These are phyloP conservation scores for Odiellus spinosus DNA, from an alignment of 2,888 invertebrate species.

Conservation along the genomic window DNA sequence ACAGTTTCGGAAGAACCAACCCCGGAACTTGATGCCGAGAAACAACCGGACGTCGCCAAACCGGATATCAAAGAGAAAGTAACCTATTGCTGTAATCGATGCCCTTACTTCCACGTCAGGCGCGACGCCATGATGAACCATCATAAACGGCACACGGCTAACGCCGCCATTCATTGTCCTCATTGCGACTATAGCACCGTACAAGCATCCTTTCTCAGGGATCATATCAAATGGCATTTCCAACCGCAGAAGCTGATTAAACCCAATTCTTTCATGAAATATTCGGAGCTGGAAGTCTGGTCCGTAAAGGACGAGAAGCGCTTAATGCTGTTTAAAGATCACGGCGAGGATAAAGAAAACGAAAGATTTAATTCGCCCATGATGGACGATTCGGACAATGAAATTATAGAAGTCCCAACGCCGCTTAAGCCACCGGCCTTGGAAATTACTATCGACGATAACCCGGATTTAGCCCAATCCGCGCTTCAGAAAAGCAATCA, in stretches of 20 bases:
- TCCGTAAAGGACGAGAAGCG: slow-evolving; percentile 4
- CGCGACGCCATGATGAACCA: slow-evolving; percentile 58
- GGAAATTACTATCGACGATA: no score
- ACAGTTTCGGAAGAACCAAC: slow-evolving; percentile 2
- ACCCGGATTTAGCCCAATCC: no score
- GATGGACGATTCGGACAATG: not conserved
- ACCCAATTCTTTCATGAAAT: slow-evolving; percentile 13
- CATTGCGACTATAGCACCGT: slow-evolving; percentile 67
- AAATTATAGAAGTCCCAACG: no score
- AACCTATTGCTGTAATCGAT: slow-evolving; percentile 51
- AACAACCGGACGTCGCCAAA: slow-evolving; percentile 22
- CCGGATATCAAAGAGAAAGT: slow-evolving; percentile 41
- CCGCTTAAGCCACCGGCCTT: no score
- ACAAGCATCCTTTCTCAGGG: slow-evolving; percentile 54
- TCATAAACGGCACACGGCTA: slow-evolving; percentile 51
- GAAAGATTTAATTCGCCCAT: not conserved
- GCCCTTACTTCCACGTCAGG: slow-evolving; percentile 60
- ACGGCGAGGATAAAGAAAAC: not conserved
- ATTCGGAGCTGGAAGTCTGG: slow-evolving; percentile 11
- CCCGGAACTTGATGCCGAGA: slow-evolving; percentile 4
- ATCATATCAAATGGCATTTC: slow-evolving; percentile 66
- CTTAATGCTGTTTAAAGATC: slow-evolving; percentile 9
- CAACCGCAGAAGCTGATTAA: slow-evolving; percentile 13
- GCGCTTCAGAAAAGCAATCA: no score
- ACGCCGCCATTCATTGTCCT: slow-evolving; percentile 51